Conservation (phyloP, 2,888 invertebrate genomes). For the Brachyptera risi region DNA sequence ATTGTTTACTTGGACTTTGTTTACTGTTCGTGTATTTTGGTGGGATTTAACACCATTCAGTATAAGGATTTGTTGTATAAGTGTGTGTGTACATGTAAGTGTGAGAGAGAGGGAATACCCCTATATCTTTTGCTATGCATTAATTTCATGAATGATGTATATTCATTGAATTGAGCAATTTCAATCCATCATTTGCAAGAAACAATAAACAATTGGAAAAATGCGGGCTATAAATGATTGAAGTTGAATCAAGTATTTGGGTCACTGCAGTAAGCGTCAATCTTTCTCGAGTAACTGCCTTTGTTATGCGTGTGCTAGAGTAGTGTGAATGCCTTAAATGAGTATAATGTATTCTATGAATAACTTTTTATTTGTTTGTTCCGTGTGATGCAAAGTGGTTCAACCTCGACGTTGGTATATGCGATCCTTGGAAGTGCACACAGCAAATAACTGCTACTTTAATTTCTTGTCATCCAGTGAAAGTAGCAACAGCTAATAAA, state of each 20-base stretch:
- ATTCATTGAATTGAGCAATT: background rate
- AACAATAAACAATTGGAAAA: background rate
- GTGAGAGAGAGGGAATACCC: background rate
- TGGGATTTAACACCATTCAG: background rate
- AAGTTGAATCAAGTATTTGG: background rate
- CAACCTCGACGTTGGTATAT: too few species aligned
- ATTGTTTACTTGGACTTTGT: too few species aligned
- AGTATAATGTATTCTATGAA: conserved; percentile 10
- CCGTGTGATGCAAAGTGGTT: too few species aligned
- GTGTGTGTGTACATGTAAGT: background rate
- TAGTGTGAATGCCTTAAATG: background rate
- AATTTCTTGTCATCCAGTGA: too few species aligned
- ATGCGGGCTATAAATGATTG: too few species aligned
- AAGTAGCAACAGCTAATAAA: too few species aligned
- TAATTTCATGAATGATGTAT: background rate
- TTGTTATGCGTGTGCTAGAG: background rate
- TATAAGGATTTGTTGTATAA: background rate
- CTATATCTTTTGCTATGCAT: background rate
- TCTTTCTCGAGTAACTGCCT: background rate
- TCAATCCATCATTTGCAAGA: background rate
- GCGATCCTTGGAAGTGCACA: too few species aligned
- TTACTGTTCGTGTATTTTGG: background rate
- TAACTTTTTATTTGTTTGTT: too few species aligned
- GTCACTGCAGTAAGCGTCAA: background rate
- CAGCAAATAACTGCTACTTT: too few species aligned